These are phyloP conservation scores for Murina feae DNA, from an alignment of 2,113 vertebrate species.

Conservation along the genomic window DNA sequence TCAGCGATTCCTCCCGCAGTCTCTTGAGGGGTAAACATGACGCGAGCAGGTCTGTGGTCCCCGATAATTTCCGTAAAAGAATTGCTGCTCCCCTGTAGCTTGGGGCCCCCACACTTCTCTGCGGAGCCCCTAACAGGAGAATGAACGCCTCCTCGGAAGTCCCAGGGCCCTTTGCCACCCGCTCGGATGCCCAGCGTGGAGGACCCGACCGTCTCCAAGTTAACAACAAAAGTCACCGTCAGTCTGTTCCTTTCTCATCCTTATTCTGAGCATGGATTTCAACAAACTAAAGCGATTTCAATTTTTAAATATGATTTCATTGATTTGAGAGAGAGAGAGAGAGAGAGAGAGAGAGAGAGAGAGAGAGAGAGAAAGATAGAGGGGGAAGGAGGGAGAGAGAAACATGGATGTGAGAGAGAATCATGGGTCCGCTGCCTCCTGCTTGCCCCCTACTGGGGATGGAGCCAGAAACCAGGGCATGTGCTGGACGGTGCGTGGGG, in stretches of 20 bases:
- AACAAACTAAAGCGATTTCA: background rate
- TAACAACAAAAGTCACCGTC: background rate
- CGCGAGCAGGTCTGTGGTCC: background rate
- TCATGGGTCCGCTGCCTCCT: no score
- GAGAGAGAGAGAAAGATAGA: no score
- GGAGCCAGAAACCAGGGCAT: no score
- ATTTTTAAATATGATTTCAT: no score
- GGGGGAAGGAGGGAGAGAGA: no score
- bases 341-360: no score
- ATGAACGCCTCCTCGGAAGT: background rate
- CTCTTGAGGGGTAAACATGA: background rate
- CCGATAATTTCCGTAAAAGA: background rate
- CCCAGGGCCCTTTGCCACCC: background rate
- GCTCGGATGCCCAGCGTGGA: background rate
- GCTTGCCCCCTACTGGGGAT: no score
- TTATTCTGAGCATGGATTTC: background rate
- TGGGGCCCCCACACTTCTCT: background rate
- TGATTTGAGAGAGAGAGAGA: no score
- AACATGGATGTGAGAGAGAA: no score
- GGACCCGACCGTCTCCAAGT: background rate
- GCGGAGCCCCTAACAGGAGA: background rate
- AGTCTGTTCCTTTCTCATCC: background rate
- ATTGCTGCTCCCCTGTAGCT: background rate
- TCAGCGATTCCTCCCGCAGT: background rate
- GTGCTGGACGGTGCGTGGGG: no score